Evolutionary conservation across 2,113 vertebrate species (phyloP).

Genomic region (Solenodon paradoxus): DNA sequence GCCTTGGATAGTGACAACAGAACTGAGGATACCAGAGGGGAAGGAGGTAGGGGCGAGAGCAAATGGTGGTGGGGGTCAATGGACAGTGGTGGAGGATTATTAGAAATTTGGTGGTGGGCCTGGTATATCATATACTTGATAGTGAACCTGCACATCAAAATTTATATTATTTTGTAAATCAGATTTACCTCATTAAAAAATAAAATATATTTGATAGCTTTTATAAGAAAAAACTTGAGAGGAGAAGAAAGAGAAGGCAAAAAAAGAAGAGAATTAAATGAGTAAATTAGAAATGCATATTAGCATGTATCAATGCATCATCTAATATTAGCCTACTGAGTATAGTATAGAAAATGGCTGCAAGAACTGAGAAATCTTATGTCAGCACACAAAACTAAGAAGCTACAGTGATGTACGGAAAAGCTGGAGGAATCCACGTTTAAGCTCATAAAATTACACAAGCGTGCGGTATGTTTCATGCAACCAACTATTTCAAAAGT

Average conservation of each 20-base stretch:
- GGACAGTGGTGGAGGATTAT: no score
- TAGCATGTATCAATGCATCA: background rate
- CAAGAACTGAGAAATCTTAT: background rate
- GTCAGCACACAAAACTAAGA: constrained; percentile 10
- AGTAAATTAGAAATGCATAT: background rate
- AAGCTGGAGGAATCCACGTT: background rate
- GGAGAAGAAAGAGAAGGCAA: background rate
- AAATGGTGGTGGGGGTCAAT: no score
- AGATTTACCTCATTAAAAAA: no score
- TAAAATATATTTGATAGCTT: no score
- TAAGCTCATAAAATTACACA: background rate
- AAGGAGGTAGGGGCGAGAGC: no score
- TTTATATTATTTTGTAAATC: no score
- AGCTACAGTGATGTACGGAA: background rate
- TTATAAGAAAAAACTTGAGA: no score
- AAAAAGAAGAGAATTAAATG: background rate
- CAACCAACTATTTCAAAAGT: background rate
- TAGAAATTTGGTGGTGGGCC: no score
- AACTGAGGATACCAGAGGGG: no score
- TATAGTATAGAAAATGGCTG: background rate
- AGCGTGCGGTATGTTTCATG: background rate
- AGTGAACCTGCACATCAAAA: no score
- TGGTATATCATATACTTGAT: no score
- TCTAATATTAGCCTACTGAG: background rate
- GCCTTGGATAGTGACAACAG: no score